Evolutionary conservation across 2,113 vertebrate genomes (phyloP), one percentile per base, ranked within the genome.

Genomic region (Aphyosemion australe): DNA sequence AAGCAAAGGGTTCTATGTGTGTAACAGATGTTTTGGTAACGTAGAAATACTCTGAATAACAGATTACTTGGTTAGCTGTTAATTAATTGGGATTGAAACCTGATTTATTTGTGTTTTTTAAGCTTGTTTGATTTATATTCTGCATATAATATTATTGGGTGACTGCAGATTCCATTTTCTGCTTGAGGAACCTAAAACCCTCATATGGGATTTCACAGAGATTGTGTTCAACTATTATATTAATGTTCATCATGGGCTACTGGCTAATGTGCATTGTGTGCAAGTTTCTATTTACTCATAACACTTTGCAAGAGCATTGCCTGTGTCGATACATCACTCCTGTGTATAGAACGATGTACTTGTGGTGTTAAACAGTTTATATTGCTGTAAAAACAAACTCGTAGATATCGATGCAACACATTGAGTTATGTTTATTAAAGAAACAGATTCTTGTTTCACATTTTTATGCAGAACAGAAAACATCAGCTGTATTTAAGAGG

Each of bases 401-500:
- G n/a, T 31, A 13, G 14, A 42, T 37, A 26, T 43, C 10, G 57
- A 20, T 32, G 62, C 62, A 55, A 45, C 21, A 58, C 12, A 14
- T 41, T 8, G 11, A 42, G 16, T 26, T 31, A 15, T 65, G 21
- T 51, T 56, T 68, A 63, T 41, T 34, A 66, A n/a, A 65, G 32
- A 49, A 63, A 66, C 37, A 26, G 4, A 0, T 12, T 39, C 10
- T 39, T 7, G 21, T 63, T 32, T 4, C 47, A 63, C 45, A 42
- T 76, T 79, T 66, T 52, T 62, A 47, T 59, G 46, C 71, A 56
- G 50, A 41, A 52, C 21, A 34, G 48, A 52, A 54, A 53, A 67
- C 63, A 82, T 80, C 69, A 74, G 62, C 64, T 74, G 70, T 68
- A 80, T 65, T 76, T 81, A 66, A 61, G 48, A 70, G 42, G 52